These are phyloP conservation scores for Thera obeliscata DNA, from an alignment of 2,888 invertebrate genomes.

Conservation along the genomic window DNA sequence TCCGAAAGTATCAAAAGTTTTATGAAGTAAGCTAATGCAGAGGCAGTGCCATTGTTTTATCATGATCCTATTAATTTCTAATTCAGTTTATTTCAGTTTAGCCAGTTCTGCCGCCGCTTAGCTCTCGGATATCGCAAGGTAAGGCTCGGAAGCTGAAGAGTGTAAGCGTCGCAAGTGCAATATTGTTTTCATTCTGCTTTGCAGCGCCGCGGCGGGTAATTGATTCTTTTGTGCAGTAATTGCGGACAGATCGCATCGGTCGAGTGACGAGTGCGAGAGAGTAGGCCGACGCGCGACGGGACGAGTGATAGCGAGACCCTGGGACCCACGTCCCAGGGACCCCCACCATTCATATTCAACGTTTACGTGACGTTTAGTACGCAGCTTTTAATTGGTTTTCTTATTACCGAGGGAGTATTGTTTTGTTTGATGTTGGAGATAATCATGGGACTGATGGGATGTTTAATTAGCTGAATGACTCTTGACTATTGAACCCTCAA, in stretches of 20 bases:
- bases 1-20: too few species aligned
- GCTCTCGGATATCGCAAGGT: constrained; percentile 52
- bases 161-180: constrained; percentile 67
- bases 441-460: constrained; percentile 33
- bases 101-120: constrained; percentile 49
- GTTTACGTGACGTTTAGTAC: constrained; percentile 63
- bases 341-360: constrained; percentile 64
- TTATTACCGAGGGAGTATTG: constrained; percentile 53
- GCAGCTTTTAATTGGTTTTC: constrained; percentile 65
- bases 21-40: too few species aligned
- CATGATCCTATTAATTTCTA: too few species aligned
- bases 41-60: too few species aligned
- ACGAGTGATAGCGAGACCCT: constrained; percentile 42
- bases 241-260: constrained; percentile 69
- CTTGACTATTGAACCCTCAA: constrained; percentile 29
- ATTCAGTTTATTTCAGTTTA: background rate
- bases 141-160: constrained; percentile 69
- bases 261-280: constrained; percentile 8
- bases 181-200: constrained; percentile 72
- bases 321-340: constrained; percentile 27
- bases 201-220: constrained; percentile 61
- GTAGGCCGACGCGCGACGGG: background rate
- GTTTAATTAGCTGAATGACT: constrained; percentile 38
- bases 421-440: constrained; percentile 45
- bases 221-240: constrained; percentile 80